Evolutionary conservation across 2,888 invertebrate genomes (phyloP).

Genomic region (Caenorhabditis sp.): DNA sequence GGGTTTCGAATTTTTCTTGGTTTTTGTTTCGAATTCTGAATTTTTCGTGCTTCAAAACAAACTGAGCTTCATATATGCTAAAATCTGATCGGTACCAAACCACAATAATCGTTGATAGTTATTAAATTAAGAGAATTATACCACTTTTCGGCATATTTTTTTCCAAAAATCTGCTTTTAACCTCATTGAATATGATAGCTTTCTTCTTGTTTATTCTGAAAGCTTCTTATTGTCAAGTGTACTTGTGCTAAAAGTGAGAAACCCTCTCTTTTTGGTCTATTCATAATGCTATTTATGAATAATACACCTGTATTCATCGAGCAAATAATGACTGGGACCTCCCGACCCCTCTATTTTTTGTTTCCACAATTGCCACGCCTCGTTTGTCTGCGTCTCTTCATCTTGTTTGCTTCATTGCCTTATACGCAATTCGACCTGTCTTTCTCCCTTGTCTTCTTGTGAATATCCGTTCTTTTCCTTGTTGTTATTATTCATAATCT

Average conservation of each 20-base stretch:
- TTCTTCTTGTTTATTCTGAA: background rate
- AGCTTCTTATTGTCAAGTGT: background rate
- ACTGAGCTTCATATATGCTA: too few relatives aligned
- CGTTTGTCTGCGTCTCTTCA: conserved; percentile 25
- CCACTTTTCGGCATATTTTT: too few relatives aligned
- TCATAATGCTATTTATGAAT: background rate
- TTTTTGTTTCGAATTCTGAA: too few relatives aligned
- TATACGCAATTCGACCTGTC: conserved; percentile 14
- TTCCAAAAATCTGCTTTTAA: too few relatives aligned
- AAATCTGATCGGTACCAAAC: too few relatives aligned
- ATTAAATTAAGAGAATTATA: too few relatives aligned
- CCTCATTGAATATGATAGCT: too few relatives aligned
- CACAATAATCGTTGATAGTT: too few relatives aligned
- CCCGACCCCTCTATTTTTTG: background rate
- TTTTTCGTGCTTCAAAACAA: too few relatives aligned
- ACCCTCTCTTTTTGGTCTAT: background rate
- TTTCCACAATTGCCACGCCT: conserved; percentile 18
- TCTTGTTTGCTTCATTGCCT: conserved; percentile 18
- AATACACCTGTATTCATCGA: conserved; percentile 1
- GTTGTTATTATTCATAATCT: conserved; percentile 19
- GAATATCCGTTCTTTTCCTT: conserved; percentile 7
- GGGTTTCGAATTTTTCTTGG: too few relatives aligned
- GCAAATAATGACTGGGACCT: conserved; percentile 1
- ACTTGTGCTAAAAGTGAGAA: background rate
- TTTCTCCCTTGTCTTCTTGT: conserved; percentile 9